Evolutionary conservation across 2,797 vertebrate species (phyloP), one percentile per base, ranked within the genome.

Genomic region (Urophycis tenuis): DNA sequence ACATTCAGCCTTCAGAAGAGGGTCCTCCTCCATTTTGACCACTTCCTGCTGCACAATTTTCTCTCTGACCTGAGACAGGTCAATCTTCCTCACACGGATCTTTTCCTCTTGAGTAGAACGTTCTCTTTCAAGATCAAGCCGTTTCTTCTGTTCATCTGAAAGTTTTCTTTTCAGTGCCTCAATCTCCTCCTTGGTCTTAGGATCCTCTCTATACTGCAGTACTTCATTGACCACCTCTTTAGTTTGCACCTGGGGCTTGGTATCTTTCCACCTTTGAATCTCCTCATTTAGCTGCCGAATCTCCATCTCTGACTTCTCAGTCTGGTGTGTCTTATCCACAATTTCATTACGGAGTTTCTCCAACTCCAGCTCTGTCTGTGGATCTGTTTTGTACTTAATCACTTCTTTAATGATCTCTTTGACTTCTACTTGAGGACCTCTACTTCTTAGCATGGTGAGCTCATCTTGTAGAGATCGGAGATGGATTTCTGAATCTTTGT

Each of bases 321-420:
- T 96, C 70, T 94, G 90, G 85, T 95, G 93, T 0, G 95, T 96
- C 89, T 96, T 96, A 80, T 97, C 95, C 12, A 99, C 94, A 6
- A 99, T 98, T 84, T 99, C 96, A 67, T 96, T 94, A 32, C 97
- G 89, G 73, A 99, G 96, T 78, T 89, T 90, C 85, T 96, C 96
- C n/a, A 99, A 91, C 87, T 98, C 97, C 78, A 92, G 89, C 88
- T 99, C 95, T 0, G 95, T 95, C 87, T 96, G 93, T 0, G 97
- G 97, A 86, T 99, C 98, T 0, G 91, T 97, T 82, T 96, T 98
- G 86, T 99, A 98, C 83, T 95, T 98, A 79, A 99, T 97, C 30
- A 99, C 96, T 86, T 99, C 97, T 85, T 99, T 98, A 67, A 96
- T 96, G 34, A 95, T 94, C 80, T 98, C 97, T 82, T 95, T 97